phyloP scores from a whole-genome alignment of 1,140 invertebrate species.

The Ostrea denselamellosa region DNA sequence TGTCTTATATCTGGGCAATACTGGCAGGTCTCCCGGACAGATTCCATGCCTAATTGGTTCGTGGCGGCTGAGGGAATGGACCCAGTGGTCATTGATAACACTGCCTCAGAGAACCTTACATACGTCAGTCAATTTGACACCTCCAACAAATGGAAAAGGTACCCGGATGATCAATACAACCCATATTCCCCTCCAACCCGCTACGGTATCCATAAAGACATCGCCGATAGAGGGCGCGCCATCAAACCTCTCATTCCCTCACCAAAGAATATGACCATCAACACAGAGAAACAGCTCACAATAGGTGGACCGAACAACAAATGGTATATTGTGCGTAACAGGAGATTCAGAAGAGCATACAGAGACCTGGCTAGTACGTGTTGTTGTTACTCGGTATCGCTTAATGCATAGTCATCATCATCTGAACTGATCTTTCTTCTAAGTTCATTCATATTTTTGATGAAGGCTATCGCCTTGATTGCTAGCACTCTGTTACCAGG shows the following conservation, averaged over 20 bases:
- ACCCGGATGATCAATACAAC: conserved; percentile 65
- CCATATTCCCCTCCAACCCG: conserved; percentile 64
- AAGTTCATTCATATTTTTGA: too few species aligned
- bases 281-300: not conserved
- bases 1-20: conserved; percentile 56
- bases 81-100: conserved; percentile 57
- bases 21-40: conserved; percentile 70
- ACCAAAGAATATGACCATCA: conserved; percentile 48
- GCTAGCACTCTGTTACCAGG: too few species aligned
- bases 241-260: conserved; percentile 59
- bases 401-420: too few species aligned
- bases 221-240: conserved; percentile 52
- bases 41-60: conserved; percentile 72
- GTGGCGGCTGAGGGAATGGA: conserved; percentile 62
- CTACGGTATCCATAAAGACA: conserved; percentile 52
- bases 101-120: conserved; percentile 56
- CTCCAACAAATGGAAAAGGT: conserved; percentile 70
- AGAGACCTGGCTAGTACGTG: not conserved
- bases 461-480: too few species aligned
- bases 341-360: not conserved
- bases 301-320: not conserved
- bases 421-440: too few species aligned
- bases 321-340: not conserved
- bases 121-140: conserved; percentile 67
- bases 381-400: not conserved